These are phyloP conservation scores for Cerceris ruficornis DNA, from an alignment of 2,888 invertebrate genomes.

Conservation along the genomic window DNA sequence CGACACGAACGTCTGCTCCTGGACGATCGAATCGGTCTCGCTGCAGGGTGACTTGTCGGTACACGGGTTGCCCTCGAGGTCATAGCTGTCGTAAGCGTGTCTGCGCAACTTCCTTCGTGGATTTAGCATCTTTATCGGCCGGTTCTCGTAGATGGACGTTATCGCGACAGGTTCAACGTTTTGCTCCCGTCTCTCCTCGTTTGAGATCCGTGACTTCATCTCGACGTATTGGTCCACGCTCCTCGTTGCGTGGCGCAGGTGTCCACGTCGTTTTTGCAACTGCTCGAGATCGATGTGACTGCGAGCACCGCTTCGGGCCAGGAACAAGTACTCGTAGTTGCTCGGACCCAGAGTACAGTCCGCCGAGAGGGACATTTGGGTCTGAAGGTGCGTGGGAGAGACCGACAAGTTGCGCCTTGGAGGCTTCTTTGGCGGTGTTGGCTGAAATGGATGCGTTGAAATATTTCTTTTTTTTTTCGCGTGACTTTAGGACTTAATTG, in stretches of 20 bases:
- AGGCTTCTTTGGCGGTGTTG: conserved; percentile 94
- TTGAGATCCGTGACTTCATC: conserved; percentile 85
- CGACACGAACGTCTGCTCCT: conserved; percentile 82
- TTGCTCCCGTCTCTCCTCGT: conserved; percentile 74
- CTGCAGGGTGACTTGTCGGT: conserved; percentile 82
- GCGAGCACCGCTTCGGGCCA: conserved; percentile 86
- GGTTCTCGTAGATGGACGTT: conserved; percentile 88
- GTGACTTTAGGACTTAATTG: no score
- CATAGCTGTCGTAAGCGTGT: conserved; percentile 85
- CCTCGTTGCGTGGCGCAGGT: conserved; percentile 86
- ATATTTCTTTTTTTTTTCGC: background rate
- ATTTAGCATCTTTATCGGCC: conserved; percentile 88
- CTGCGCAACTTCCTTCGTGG: conserved; percentile 88
- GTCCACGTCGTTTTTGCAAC: conserved; percentile 82
- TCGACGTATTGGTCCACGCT: conserved; percentile 91
- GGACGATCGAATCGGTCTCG: conserved; percentile 70
- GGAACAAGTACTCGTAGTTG: conserved; percentile 86
- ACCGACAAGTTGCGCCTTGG: conserved; percentile 93
- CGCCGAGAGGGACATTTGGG: conserved; percentile 84
- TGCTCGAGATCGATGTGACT: conserved; percentile 89
- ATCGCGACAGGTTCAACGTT: conserved; percentile 87
- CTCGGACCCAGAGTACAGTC: conserved; percentile 84
- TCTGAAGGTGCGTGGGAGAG: conserved; percentile 90
- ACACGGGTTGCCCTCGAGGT: conserved; percentile 82
- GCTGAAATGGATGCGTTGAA: conserved; percentile 82